phyloP scores from a whole-genome alignment of 2,113 vertebrate species.

The Halcyon senegalensis region DNA sequence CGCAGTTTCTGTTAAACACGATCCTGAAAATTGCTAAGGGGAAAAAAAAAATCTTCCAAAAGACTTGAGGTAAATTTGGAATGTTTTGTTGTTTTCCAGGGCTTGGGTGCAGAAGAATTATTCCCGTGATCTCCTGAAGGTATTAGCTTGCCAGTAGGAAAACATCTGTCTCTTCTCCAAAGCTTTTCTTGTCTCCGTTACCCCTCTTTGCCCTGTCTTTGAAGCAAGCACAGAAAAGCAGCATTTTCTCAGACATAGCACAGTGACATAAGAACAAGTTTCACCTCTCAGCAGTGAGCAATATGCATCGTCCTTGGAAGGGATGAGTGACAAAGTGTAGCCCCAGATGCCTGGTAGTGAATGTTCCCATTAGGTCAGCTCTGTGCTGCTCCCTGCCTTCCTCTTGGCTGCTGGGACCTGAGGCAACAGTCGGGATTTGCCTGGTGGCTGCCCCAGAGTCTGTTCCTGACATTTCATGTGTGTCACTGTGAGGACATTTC shows the following conservation, averaged over 20 bases:
- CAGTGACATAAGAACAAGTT: accelerated
- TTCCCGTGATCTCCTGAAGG: not conserved
- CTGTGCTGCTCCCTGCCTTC: not conserved
- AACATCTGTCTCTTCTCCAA: not conserved
- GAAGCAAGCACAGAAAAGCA: no score
- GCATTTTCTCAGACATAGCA: not conserved
- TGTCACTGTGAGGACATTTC: accelerated
- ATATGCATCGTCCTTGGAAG: no score
- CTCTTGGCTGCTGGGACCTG: not conserved
- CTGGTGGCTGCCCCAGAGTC: accelerated
- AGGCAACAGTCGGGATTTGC: not conserved
- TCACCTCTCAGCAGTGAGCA: not conserved
- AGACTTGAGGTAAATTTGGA: not conserved
- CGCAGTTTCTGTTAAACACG: accelerated
- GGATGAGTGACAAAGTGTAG: not conserved
- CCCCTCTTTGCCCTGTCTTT: accelerated
- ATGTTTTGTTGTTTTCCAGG: not conserved
- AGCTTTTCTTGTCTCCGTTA: no score
- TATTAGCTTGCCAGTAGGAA: not conserved
- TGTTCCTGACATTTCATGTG: accelerated
- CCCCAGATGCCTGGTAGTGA: no score
- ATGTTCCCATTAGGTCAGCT: accelerated
- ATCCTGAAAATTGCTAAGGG: not conserved
- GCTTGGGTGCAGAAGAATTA: not conserved
- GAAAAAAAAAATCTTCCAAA: not conserved